Base-by-base conservation (phyloP, 1,140 invertebrate species). In the Drosophila malerkotliana region DNA sequence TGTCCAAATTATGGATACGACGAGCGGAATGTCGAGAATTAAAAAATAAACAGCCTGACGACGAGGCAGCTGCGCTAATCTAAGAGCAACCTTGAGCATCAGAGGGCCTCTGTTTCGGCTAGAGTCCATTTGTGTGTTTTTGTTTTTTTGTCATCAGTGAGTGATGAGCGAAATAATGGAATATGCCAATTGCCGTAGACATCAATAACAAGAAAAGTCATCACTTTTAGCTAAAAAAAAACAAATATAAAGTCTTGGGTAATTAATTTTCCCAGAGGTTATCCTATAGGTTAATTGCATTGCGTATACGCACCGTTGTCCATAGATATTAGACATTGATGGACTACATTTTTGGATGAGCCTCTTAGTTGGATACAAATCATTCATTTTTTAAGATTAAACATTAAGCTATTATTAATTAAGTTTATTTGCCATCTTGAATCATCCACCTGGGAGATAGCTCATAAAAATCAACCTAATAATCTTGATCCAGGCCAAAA, bases 171-270 rank as follows among this genome's bases (percentile, higher is more conserved):
- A 63, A 45, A 77, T 87, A 87, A 87, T 84, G 81, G 77, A 87
- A 87, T 87, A 73, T 81, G 82, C 41, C 82, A 87, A 84, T 87
- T 80, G 77, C 62, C 73, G 82, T 81, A 77, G 77, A 84, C 81
- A 84, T 81, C 56, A 39, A 64, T 49, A 49, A 48, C 72, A 32
- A 24, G 28, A 61, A 55, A 54, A 72, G 14, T 52, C 12, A 8
- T 57, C 30, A 62, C 57, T 64, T 53, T 14, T 24, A 58, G 9
- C 37, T 52, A 6, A 15, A 6, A 15, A 15, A 51, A 26, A 49
- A 71, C 47, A 58, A 24, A n/a, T 45, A 28, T 47, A 14, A 53
- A 55, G 59, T 52, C 39, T 52, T 41, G 48, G 66, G 37, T 61
- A 72, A 75, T 77, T 72, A 76, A 73, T 77, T 73, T 62, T 49